phyloP scores from a whole-genome alignment of 1,140 invertebrate species.

The Pogonognathellus flavescens region DNA sequence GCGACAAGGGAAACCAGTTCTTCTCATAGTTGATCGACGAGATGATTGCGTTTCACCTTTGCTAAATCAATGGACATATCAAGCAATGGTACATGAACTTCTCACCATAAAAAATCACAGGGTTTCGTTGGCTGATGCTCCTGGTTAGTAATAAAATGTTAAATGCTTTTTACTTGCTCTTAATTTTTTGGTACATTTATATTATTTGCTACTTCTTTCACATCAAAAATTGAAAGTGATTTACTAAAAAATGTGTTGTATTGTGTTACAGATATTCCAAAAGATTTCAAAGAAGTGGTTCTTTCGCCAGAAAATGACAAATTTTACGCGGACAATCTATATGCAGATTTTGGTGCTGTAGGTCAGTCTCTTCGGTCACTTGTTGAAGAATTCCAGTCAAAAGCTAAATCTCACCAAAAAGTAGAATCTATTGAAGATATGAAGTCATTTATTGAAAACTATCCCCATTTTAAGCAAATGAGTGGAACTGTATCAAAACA shows the following conservation, averaged over 20 bases:
- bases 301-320: constrained; percentile 96
- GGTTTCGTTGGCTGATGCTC: constrained; percentile 87
- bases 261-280: constrained; percentile 71
- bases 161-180: constrained; percentile 1
- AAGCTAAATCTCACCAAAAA: constrained; percentile 94
- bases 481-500: constrained; percentile 98
- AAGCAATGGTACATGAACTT: constrained; percentile 99
- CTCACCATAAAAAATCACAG: constrained; percentile 95
- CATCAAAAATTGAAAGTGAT: too few relatives aligned
- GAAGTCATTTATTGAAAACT: constrained; percentile 96
- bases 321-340: constrained; percentile 97
- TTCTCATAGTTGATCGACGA: constrained; percentile 90
- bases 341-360: constrained; percentile 98
- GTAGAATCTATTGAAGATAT: constrained; percentile 98
- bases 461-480: constrained; percentile 99
- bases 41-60: constrained; percentile 97
- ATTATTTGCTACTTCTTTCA: too few relatives aligned
- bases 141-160: constrained; percentile 79
- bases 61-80: constrained; percentile 99
- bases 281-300: constrained; percentile 93
- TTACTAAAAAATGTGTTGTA: too few relatives aligned
- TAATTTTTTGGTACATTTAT: too few relatives aligned
- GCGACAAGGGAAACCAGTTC: constrained; percentile 80
- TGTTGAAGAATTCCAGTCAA: constrained; percentile 98
- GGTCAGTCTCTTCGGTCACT: constrained; percentile 96